These are phyloP conservation scores for Parambassis ranga DNA, from an alignment of 2,797 vertebrate species.

Conservation along the genomic window DNA sequence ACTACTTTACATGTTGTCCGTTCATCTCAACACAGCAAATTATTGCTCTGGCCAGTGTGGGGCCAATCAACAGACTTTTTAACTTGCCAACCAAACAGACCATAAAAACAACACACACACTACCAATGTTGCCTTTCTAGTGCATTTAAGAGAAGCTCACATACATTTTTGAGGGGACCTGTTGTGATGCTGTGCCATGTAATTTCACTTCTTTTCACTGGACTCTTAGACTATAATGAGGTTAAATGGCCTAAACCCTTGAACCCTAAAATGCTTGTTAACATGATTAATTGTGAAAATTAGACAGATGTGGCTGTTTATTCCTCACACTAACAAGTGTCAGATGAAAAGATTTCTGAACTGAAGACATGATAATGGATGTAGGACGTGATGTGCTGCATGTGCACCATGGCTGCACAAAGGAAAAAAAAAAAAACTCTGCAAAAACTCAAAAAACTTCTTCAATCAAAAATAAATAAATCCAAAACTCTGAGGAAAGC, in stretches of 20 bases:
- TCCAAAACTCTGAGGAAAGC: conserved; percentile 24
- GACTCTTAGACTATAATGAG: conserved; percentile 4
- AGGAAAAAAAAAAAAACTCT: conserved; percentile 1
- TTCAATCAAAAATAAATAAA: conserved; percentile 24
- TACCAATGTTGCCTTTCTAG: not conserved
- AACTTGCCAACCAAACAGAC: not conserved
- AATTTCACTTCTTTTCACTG: not conserved
- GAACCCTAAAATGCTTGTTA: conserved; percentile 19
- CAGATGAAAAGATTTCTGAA: too few species aligned
- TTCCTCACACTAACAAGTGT: too few species aligned
- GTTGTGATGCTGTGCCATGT: not conserved
- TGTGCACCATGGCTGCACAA: conserved; percentile 3
- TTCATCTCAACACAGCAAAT: too few species aligned
- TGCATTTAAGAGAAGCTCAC: too few species aligned
- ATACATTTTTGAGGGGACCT: not conserved
- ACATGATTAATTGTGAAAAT: conserved; percentile 41
- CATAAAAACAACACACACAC: not conserved
- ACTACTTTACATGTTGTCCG: too few species aligned
- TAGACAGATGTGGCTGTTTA: conserved; percentile 7
- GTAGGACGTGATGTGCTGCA: not conserved
- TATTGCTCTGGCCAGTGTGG: too few species aligned
- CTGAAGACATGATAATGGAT: too few species aligned
- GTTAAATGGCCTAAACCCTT: conserved; percentile 39
- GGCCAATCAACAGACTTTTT: too few species aligned
- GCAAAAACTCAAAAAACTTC: conserved; percentile 22